These are phyloP conservation scores for Polyploca ridens DNA, from an alignment of 2,888 invertebrate genomes.

Conservation along the genomic window DNA sequence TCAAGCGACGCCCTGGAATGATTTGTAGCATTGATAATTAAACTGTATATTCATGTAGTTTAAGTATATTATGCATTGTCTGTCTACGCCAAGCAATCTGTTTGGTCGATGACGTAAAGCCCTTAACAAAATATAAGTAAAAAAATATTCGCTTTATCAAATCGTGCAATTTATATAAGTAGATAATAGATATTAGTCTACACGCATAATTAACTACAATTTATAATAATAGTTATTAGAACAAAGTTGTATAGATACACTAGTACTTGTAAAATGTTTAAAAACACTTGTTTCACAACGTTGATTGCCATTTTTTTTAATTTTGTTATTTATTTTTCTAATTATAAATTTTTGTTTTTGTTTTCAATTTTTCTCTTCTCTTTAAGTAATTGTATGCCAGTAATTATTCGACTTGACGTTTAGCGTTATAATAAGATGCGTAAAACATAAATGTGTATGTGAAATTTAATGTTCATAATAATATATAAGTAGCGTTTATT, in stretches of 20 bases:
- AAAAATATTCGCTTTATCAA: conserved; percentile 78
- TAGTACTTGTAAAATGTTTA: conserved; percentile 25
- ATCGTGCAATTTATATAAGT: conserved; percentile 82
- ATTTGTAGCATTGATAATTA: background rate
- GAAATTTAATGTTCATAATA: conserved; percentile 53
- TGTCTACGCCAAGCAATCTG: background rate
- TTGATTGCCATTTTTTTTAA: conserved; percentile 68
- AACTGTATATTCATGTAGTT: background rate
- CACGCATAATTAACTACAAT: conserved; percentile 56
- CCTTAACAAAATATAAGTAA: conserved; percentile 39
- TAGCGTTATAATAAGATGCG: conserved; percentile 58
- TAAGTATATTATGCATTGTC: background rate
- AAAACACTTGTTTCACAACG: conserved; percentile 29
- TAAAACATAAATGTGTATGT: conserved; percentile 69
- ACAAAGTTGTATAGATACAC: conserved; percentile 56
- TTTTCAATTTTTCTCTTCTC: conserved; percentile 43
- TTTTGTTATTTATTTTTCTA: conserved; percentile 83
- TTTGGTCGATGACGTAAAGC: conserved; percentile 27
- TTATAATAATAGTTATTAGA: conserved; percentile 31
- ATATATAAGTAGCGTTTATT: conserved; percentile 69
- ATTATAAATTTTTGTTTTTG: conserved; percentile 66
- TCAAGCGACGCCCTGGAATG: background rate
- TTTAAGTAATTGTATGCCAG: conserved; percentile 74
- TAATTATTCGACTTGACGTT: conserved; percentile 61
- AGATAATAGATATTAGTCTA: conserved; percentile 67